Conservation (phyloP, 2,888 invertebrate species). For the Machimus rusticus region DNA sequence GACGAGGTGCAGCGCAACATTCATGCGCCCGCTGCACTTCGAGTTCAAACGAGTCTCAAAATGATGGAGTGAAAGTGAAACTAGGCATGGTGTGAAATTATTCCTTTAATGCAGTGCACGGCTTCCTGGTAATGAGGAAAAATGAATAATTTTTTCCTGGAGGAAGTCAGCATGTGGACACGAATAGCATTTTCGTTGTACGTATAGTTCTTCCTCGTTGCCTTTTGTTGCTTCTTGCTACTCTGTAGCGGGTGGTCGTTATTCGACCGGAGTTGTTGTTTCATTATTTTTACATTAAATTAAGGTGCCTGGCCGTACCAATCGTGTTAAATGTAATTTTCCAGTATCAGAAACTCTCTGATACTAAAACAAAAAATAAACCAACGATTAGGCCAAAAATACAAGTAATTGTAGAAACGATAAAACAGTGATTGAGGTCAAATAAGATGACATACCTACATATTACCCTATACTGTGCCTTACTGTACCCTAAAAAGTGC, state of each 20-base stretch:
- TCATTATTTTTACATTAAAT: neutral
- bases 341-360: neutral
- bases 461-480: too few relatives aligned
- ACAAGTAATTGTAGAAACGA: too few relatives aligned
- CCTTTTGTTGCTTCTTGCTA: neutral
- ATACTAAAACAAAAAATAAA: too few relatives aligned
- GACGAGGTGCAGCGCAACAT: neutral
- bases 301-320: neutral
- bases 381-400: too few relatives aligned
- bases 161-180: conserved; percentile 16
- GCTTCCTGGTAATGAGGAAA: conserved; percentile 5
- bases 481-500: too few relatives aligned
- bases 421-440: too few relatives aligned
- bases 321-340: neutral
- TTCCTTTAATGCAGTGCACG: neutral
- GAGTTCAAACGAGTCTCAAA: neutral
- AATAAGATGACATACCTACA: too few relatives aligned
- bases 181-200: neutral
- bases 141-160: neutral
- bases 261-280: neutral
- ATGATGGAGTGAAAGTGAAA: conserved; percentile 32
- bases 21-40: conserved; percentile 10
- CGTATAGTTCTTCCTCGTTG: neutral
- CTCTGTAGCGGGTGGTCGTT: neutral
- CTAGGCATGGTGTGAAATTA: conserved; percentile 28